A percentile compares a stretch with the other conserved stretches of the same genome.
These are phyloP conservation scores for Eucera pruinosa DNA, from an alignment of 2,888 invertebrate genomes.

Conservation along the genomic window DNA sequence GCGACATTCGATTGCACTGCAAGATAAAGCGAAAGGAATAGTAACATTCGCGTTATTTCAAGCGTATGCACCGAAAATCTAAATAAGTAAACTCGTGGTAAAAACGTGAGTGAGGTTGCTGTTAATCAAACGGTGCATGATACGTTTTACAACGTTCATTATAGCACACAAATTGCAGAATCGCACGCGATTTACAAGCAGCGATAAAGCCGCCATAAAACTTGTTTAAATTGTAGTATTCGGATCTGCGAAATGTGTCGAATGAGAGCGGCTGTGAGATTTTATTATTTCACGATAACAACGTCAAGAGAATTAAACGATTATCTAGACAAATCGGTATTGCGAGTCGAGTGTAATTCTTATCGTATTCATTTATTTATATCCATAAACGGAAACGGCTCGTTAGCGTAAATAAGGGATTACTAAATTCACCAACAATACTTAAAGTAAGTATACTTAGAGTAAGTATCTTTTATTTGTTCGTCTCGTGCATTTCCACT, in stretches of 20 bases:
- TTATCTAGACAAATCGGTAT: neutral
- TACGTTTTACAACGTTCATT: slow-evolving; percentile 39
- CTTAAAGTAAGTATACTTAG: too few relatives aligned
- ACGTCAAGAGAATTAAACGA: neutral
- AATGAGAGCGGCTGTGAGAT: slow-evolving; percentile 12
- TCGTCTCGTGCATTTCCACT: neutral
- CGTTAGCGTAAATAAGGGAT: too few relatives aligned
- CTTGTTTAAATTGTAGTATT: slow-evolving; percentile 49
- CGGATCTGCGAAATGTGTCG: slow-evolving; percentile 12
- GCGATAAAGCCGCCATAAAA: slow-evolving; percentile 55
- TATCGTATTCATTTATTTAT: too few relatives aligned
- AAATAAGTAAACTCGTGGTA: slow-evolving; percentile 3
- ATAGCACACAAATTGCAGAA: slow-evolving; percentile 30
- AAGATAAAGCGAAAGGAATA: slow-evolving; percentile 5
- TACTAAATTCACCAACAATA: too few relatives aligned
- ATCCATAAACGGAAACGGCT: too few relatives aligned
- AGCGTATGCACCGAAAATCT: neutral
- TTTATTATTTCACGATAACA: slow-evolving; percentile 10
- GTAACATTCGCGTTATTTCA: too few relatives aligned
- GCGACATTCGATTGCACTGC: too few relatives aligned
- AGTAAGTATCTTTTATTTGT: neutral
- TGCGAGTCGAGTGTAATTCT: too few relatives aligned
- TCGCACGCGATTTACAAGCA: slow-evolving; percentile 47
- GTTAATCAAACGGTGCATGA: slow-evolving; percentile 22
- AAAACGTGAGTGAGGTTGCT: too few relatives aligned